phyloP scores from a whole-genome alignment of 2,888 invertebrate species.

The Ferrisia virgata region DNA sequence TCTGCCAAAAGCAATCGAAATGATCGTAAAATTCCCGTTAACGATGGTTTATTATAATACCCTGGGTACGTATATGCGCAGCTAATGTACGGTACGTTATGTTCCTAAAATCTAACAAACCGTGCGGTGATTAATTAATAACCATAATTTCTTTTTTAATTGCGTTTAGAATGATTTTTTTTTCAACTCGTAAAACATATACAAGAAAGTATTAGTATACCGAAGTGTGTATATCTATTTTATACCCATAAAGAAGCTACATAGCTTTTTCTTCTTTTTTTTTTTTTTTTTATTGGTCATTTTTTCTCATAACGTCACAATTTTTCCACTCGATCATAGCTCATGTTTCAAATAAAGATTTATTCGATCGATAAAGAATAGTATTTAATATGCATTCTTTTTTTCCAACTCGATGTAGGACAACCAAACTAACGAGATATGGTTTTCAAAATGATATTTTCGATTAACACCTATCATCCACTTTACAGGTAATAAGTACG shows the following conservation, averaged over 20 bases:
- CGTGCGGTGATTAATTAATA: neutral
- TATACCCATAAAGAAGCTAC: too few relatives aligned
- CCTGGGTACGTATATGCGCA: too few relatives aligned
- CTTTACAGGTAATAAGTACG: too few relatives aligned
- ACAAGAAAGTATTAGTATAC: neutral
- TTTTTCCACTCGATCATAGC: neutral
- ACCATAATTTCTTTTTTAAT: conserved; percentile 6
- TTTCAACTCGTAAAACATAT: neutral
- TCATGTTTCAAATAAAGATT: neutral
- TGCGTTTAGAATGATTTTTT: neutral
- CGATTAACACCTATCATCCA: too few relatives aligned
- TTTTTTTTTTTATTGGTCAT: neutral
- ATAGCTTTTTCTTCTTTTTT: neutral
- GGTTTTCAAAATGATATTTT: neutral
- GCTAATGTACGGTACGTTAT: too few relatives aligned
- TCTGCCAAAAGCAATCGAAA: conserved; percentile 5
- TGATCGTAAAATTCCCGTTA: conserved; percentile 23
- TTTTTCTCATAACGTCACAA: neutral
- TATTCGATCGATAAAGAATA: too few relatives aligned
- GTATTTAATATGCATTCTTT: neutral
- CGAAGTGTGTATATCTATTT: too few relatives aligned
- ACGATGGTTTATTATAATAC: neutral
- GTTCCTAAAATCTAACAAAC: neutral
- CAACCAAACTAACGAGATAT: neutral
- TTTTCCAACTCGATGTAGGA: neutral